Base-by-base conservation (phyloP, 2,797 vertebrate species). In the Phoeniculus purpureus region DNA sequence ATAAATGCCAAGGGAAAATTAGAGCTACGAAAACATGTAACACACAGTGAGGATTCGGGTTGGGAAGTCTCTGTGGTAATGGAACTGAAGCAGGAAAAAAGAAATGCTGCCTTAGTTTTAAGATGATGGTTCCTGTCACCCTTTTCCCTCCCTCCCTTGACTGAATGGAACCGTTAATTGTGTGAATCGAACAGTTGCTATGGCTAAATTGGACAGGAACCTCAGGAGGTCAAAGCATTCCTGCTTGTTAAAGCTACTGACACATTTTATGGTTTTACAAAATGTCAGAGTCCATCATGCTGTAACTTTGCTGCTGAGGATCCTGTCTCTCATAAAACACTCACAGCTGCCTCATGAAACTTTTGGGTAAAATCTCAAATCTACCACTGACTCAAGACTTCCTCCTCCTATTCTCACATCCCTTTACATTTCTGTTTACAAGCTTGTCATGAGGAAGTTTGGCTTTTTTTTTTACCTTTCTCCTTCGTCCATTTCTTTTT, bases 201-300 rank as follows among this genome's bases (percentile, higher is more conserved):
- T 58, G 54, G 89, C 65, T 94, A 94, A 96, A 96, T 94, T 92
- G 89, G 87, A 92, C 92, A 90, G 72, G 67, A 95, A 94, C 85
- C 66, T 96, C 91, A 89, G 90, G 93, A 94, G 88, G 93, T 94
- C 92, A 97, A 90, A 93, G 95, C 55, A 76, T 70, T 92, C 77
- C 89, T 92, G 94, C 95, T 97, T 96, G 92, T 97, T 97, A 97
- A 97, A 94, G 88, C 93, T 90, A 50, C 94, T 92, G 92, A 92
- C 92, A 88, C 16, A 4, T 94, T 97, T 97, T 95, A 96, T 48
- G 27, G 84, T 93, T 97, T 97, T 96, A 94, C 87, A 94, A 95
- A 95, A 97, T 96, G 96, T 97, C 97, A 97, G 91, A 85, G 90
- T 87, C 95, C 71, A 74, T 90, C 90, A 93, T 26, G 47, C 76